Conservation (phyloP, 2,888 invertebrate species). For the Yponomeuta cagnagella region DNA sequence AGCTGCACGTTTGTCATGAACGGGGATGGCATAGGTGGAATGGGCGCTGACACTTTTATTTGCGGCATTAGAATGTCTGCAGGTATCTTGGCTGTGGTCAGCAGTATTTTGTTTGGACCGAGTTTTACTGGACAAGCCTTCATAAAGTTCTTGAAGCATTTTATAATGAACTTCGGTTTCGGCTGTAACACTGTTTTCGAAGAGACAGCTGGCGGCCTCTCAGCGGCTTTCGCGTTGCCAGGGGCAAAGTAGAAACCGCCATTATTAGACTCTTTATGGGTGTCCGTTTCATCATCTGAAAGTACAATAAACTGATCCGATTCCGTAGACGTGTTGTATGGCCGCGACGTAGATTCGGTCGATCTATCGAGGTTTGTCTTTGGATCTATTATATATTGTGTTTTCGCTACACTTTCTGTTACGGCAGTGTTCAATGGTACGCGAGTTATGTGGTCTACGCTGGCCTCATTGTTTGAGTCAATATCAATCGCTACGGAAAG, state of each 20-base stretch:
- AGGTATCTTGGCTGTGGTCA: constrained; percentile 45
- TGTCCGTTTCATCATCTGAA: constrained; percentile 22
- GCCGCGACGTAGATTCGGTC: background rate
- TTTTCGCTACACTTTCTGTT: too few species aligned
- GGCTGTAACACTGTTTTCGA: constrained; percentile 16
- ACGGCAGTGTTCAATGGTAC: background rate
- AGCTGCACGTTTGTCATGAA: constrained; percentile 17
- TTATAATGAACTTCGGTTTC: constrained; percentile 28
- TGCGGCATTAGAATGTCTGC: constrained; percentile 25
- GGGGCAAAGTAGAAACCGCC: background rate
- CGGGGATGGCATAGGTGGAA: background rate
- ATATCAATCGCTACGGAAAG: background rate
- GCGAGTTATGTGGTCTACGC: background rate
- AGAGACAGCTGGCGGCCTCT: constrained; percentile 19
- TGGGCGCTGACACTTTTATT: constrained; percentile 26
- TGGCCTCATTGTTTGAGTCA: background rate
- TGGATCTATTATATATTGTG: too few species aligned
- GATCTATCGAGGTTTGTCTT: background rate
- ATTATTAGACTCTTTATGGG: too few species aligned
- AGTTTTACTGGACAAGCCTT: constrained; percentile 29
- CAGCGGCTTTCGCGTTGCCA: background rate
- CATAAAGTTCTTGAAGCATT: constrained; percentile 25
- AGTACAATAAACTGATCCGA: constrained; percentile 17
- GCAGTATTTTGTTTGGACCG: constrained; percentile 53
- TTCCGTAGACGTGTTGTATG: background rate